Conservation (phyloP, 1,140 invertebrate genomes). For the Monomorium pharaonis region DNA sequence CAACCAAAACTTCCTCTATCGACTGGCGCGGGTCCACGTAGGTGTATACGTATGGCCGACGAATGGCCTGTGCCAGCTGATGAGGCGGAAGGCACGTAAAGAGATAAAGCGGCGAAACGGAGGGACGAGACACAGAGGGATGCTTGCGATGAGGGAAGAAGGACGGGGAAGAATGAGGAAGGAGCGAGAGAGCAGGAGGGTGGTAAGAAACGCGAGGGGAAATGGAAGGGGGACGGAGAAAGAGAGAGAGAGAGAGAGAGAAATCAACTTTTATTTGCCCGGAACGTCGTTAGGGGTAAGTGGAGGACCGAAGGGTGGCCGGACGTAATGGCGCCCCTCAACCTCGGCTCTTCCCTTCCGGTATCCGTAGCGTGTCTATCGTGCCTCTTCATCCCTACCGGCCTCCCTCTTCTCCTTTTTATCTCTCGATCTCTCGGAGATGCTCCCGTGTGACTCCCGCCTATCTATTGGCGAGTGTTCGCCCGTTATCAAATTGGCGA, state of each 20-base stretch:
- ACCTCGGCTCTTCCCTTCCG: conserved; percentile 76
- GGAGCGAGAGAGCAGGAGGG: background rate
- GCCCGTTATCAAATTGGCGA: conserved; percentile 51
- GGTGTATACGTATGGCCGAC: conserved; percentile 27
- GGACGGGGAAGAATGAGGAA: conserved; percentile 12
- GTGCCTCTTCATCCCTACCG: conserved; percentile 71
- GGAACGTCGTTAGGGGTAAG: conserved; percentile 78
- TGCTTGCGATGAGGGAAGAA: conserved; percentile 48
- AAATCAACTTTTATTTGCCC: conserved; percentile 82
- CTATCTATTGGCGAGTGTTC: conserved; percentile 45
- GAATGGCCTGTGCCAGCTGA: conserved; percentile 66
- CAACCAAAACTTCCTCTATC: conserved; percentile 56
- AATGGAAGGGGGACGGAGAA: background rate
- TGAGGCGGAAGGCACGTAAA: conserved; percentile 73
- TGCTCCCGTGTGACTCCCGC: conserved; percentile 27
- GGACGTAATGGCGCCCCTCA: conserved; percentile 80
- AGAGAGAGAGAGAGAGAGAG: conserved; percentile 58
- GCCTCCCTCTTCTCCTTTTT: conserved; percentile 25
- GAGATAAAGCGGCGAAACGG: conserved; percentile 72
- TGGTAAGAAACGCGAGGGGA: conserved; percentile 40
- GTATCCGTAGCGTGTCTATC: conserved; percentile 75
- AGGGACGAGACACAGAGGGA: conserved; percentile 71
- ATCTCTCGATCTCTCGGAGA: conserved; percentile 27
- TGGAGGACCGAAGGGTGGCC: conserved; percentile 79
- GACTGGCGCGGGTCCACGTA: conserved; percentile 52